Base-by-base conservation (phyloP, 2,113 vertebrate genomes). In the Bubo blakistoni region DNA sequence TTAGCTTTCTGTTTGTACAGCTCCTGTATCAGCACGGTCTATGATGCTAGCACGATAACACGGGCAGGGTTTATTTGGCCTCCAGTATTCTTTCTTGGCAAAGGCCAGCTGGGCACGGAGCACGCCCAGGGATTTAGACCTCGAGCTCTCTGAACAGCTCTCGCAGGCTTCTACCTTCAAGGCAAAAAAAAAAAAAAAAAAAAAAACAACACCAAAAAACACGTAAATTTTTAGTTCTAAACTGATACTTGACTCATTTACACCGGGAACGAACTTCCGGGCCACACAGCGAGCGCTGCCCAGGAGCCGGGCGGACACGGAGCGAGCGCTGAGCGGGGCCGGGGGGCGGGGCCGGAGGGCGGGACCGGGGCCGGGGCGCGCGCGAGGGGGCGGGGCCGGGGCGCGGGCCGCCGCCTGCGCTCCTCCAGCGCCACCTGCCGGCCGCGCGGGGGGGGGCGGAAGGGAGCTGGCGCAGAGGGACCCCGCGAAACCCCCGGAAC, bases 21-120 rank as follows among this genome's bases (percentile, higher is more conserved):
- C 21, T 46, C 34, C 71, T 13, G 49, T 42, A 10, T 1, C 70
- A 42, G 0, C 12, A 5, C 2, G 3, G 6, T 2, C 52, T 11
- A 5, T 1, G 46, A 22, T 6, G n/a, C 5, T 5, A 14, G 15
- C 0, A 18, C 0, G 4, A 2, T 2, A 21, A 51, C 40, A 26
- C 7, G 4, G 0, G 4, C 0, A 46, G 30, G 32, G 3, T 18
- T 6, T 27, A 1, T 1, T 6, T 19, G 9, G 38, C 15, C 29
- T 10, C 7, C 47, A 4, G 58, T 2, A 2, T 8, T 8, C 13
- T 0, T 7, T 8, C 14, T 0, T 1, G 29, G 10, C 59, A 4
- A 13, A 46, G 29, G 6, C 21, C 5, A 1, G 14, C 11, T 13
- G 24, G 29, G 4, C 4, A 6, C 29, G 0, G 13, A 46, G 38